Evolutionary conservation across 2,797 vertebrate genomes (phyloP).

Genomic region (Serranus cabrilla): DNA sequence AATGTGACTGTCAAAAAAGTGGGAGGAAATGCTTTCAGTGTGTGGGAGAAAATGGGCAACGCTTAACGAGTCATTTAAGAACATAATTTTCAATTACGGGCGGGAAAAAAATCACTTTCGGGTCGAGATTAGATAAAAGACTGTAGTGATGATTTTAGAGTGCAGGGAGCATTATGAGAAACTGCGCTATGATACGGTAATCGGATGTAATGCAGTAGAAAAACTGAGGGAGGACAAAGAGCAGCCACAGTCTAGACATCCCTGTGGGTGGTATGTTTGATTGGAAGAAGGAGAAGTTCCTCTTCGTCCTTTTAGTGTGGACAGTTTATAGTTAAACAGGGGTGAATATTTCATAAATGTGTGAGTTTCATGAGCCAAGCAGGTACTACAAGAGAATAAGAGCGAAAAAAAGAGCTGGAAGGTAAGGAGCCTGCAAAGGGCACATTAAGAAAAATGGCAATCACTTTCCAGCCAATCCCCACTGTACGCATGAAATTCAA

Average conservation of each 20-base stretch:
- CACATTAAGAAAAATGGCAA: slow-evolving; percentile 41
- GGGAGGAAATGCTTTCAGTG: slow-evolving; percentile 24
- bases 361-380: slow-evolving; percentile 11
- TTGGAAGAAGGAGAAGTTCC: slow-evolving; percentile 33
- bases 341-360: slow-evolving; percentile 17
- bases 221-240: slow-evolving; percentile 48
- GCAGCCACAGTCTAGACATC: slow-evolving; percentile 53
- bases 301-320: slow-evolving; percentile 14
- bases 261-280: slow-evolving; percentile 38
- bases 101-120: slow-evolving; percentile 30
- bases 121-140: slow-evolving; percentile 58
- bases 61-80: slow-evolving; percentile 57
- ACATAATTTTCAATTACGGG: slow-evolving; percentile 64
- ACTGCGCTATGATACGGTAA: slow-evolving; percentile 46
- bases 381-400: background rate
- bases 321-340: slow-evolving; percentile 17
- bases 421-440: slow-evolving; percentile 20
- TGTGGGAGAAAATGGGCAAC: slow-evolving; percentile 40
- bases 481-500: slow-evolving; percentile 48
- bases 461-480: slow-evolving; percentile 36
- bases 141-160: slow-evolving; percentile 51
- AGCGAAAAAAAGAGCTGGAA: background rate
- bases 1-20: slow-evolving; percentile 41
- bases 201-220: slow-evolving; percentile 61
- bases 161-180: slow-evolving; percentile 46